Base-by-base conservation (phyloP, 2,888 invertebrate genomes). In the Alloscopus bannaensis region DNA sequence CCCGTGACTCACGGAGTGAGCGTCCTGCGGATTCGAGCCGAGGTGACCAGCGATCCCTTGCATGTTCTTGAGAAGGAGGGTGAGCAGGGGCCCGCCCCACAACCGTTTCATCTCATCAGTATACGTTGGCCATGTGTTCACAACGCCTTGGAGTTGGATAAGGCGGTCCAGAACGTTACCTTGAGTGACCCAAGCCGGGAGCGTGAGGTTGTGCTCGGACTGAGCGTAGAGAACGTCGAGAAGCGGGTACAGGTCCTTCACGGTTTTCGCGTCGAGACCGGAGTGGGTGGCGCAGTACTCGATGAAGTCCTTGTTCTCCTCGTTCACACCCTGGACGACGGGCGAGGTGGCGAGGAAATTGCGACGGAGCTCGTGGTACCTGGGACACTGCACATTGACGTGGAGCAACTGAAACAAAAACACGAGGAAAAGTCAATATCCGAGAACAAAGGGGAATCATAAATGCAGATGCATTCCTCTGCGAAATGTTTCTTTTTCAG, bases 151-250 rank as follows among this genome's bases (percentile, higher is more conserved):
- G 13, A 92, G 90, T 47, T 90, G 90, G 50, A 88, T 88, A 89
- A 95, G 88, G 50, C 64, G 60, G 1, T 91, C 88, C 0, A 94
- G 94, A 87, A 90, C 94, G 0, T 94, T 91, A 20, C 89, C 88
- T 42, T 91, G 91, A n/a, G n/a, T n/a, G 0, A 94, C 92, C 94
- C 95, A 94, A 57, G 91, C 90, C 0, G 95, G 95, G 16, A 95
- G 88, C 59, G 91, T 90, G 36, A 95, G 89, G 8, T 92, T 93
- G 78, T 93, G 91, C 60, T 91, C 88, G 71, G 91, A 89, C 69
- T 77, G 76, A 68, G 76, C 76, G 29, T 77, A 69, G 6, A 77
- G 16, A 6, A 77, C 64, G 55, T 77, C 76, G 20, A 77, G 40
- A 20, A 77, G 40, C n/a, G 76, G 76, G 40, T 69, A 77, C 1